Evolutionary conservation across 92 coral and sea anemone species (phyloP), one percentile per base, ranked within the genome.

Genomic region (Porites cylindrica): DNA sequence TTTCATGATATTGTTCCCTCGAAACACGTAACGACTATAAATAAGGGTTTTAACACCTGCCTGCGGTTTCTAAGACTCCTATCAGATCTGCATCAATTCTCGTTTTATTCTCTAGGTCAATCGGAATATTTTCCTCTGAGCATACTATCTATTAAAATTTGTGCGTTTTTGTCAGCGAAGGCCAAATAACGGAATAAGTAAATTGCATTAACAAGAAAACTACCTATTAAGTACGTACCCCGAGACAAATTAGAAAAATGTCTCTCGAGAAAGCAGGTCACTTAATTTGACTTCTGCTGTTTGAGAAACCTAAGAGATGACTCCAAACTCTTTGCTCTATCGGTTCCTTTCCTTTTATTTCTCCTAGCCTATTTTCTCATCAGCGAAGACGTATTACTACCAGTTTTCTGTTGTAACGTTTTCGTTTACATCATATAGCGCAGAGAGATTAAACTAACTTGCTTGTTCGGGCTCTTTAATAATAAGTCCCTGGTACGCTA

Each of bases 31-130:
- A 17, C 64, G 54, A 82, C 70, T 75, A 88, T 89, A 89, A 92
- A 85, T 89, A 85, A 88, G 66, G 51, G 32, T 47, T 71, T 19
- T 20, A 50, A 72, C 92, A 89, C 76, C 92, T 89, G 92, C 58
- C 77, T 81, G 95, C 66, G 95, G 95, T 89, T 72, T 58, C 32
- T 7, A 51, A 71, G 17, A 12, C 51, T 43, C 52, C 87, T 70
- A 82, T 70, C 86, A 32, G 29, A 58, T 32, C 70, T 26, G 78
- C 78, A 63, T 82, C 51, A 47, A 38, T 82, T 56, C 64, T 47
- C 80, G 72, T 52, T 21, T 51, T 3, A 83, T 62, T 62, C 61
- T 54, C 47, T 51, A 50, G 24, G 56, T 13, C 24, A 61, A 83
- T 61, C 21, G 6, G 74, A 17, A 20, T 50, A 21, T 11, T 61